phyloP scores from a whole-genome alignment of 2,888 invertebrate species.

The Deilephila elpenor region DNA sequence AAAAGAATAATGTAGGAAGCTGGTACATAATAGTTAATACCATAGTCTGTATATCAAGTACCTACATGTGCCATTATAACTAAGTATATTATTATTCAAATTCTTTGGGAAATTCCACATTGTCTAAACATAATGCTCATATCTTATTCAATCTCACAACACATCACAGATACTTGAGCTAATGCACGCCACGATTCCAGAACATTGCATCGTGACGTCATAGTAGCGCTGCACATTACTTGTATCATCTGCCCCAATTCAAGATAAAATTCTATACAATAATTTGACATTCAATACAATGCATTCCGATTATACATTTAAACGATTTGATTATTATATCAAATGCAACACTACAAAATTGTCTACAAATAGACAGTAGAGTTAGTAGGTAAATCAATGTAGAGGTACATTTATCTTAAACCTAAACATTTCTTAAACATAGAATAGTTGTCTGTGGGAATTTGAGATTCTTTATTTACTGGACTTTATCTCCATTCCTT shows the following conservation, averaged over 20 bases:
- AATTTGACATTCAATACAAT: slow-evolving; percentile 25
- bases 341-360: slow-evolving; percentile 26
- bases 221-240: not conserved
- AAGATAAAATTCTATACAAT: slow-evolving; percentile 18
- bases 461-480: slow-evolving; percentile 57
- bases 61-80: not conserved
- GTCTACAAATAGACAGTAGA: slow-evolving; percentile 2
- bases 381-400: not conserved
- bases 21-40: not conserved
- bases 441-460: not conserved
- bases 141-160: slow-evolving; percentile 22
- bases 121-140: not conserved
- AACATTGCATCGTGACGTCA: not conserved
- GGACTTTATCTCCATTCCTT: slow-evolving; percentile 75
- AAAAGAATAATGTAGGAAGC: not conserved
- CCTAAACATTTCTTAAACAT: slow-evolving; percentile 13
- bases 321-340: slow-evolving; percentile 9
- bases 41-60: not conserved
- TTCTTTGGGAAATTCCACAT: slow-evolving; percentile 15
- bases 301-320: not conserved
- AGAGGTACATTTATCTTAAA: not conserved
- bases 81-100: not conserved
- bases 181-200: not conserved
- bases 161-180: slow-evolving; percentile 30
- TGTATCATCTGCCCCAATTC: not conserved